A percentile compares a stretch with the other conserved stretches of the same genome.
These are phyloP conservation scores for Madoqua kirkii DNA, from an alignment of 2,113 vertebrate genomes.

Conservation along the genomic window DNA sequence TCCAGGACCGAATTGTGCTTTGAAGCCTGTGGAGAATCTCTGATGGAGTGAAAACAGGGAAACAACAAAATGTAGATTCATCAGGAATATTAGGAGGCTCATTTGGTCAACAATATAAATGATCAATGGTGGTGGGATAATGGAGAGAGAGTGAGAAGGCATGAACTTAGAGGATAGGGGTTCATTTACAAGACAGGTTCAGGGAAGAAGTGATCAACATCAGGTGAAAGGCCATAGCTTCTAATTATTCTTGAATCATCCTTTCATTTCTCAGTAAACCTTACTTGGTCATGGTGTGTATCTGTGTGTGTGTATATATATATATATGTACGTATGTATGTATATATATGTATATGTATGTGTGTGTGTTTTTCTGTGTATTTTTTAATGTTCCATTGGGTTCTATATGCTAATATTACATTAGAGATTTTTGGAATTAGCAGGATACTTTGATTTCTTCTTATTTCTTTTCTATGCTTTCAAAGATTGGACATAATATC, in stretches of 20 bases:
- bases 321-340: background rate
- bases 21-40: background rate
- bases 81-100: background rate
- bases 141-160: background rate
- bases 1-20: background rate
- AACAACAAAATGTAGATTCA: background rate
- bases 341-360: too few species aligned
- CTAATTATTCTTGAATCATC: background rate
- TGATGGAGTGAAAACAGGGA: background rate
- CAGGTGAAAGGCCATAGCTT: background rate
- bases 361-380: background rate
- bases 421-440: constrained; percentile 18
- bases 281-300: background rate
- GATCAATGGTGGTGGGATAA: background rate
- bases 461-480: background rate
- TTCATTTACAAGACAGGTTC: background rate
- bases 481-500: background rate
- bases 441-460: background rate
- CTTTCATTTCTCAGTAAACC: background rate
- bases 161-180: background rate
- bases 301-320: background rate
- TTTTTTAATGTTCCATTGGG: background rate
- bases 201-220: background rate
- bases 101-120: background rate
- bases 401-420: background rate